phyloP scores from a whole-genome alignment of 2,888 invertebrate genomes.

The Zonitis immaculata region DNA sequence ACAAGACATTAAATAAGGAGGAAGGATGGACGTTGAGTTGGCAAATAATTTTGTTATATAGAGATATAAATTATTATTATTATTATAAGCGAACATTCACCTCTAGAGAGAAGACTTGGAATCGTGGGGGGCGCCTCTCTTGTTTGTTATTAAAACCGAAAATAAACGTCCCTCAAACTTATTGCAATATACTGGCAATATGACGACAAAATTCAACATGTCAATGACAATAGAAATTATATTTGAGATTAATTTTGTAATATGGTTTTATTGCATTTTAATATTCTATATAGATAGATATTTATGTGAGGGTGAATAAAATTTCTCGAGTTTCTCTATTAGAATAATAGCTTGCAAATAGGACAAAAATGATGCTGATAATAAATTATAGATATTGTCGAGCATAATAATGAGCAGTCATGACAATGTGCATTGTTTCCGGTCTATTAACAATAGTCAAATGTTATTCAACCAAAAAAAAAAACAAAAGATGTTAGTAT shows the following conservation, averaged over 20 bases:
- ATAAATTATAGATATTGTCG: neutral
- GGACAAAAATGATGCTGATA: neutral
- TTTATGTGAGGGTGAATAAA: too few relatives aligned
- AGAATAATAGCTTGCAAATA: neutral
- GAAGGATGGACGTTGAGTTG: neutral
- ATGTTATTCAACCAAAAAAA: neutral
- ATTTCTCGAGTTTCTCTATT: too few relatives aligned
- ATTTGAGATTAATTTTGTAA: neutral
- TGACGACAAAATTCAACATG: too few relatives aligned
- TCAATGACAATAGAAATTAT: neutral
- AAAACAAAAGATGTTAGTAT: too few relatives aligned
- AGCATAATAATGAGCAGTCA: neutral
- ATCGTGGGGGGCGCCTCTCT: neutral
- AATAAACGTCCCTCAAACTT: neutral
- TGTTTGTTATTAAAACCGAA: neutral
- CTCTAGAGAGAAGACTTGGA: too few relatives aligned
- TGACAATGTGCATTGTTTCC: neutral
- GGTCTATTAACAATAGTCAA: neutral
- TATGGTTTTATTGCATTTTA: too few relatives aligned
- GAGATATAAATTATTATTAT: too few relatives aligned
- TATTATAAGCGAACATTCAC: neutral
- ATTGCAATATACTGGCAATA: neutral
- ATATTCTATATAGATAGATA: neutral
- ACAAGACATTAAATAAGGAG: too few relatives aligned
- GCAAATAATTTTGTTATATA: neutral